phyloP scores from a whole-genome alignment of 2,113 vertebrate species.

The Orientallactaga bullata region DNA sequence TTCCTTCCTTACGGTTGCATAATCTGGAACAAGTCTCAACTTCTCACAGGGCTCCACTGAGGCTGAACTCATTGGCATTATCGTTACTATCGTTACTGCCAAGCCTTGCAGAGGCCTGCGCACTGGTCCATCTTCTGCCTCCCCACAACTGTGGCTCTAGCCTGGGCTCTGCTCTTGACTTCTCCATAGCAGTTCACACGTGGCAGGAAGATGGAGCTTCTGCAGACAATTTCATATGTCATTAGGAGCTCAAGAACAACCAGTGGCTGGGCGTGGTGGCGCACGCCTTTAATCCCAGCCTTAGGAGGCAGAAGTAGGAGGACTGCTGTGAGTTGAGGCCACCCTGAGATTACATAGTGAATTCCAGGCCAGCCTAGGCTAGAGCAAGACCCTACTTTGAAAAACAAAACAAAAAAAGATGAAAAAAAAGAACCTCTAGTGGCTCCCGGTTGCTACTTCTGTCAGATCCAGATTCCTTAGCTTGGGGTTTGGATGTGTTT shows the following conservation, averaged over 20 bases:
- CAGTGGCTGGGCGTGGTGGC: no score
- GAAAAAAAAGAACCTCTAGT: not conserved
- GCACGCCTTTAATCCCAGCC: no score
- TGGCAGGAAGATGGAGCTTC: not conserved
- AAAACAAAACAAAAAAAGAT: no score
- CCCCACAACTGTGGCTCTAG: not conserved
- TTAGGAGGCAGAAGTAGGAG: no score
- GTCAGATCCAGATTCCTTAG: conserved; percentile 29
- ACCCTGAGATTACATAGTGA: no score
- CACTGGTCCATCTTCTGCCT: not conserved
- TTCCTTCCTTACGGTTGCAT: not conserved
- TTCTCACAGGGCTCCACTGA: not conserved
- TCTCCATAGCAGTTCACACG: not conserved
- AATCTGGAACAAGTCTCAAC: not conserved
- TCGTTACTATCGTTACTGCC: not conserved
- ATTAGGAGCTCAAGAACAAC: not conserved
- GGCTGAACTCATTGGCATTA: not conserved
- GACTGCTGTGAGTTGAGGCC: no score
- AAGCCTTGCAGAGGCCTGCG: not conserved
- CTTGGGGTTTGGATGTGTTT: not conserved
- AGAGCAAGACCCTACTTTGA: no score
- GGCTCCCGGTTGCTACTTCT: not conserved
- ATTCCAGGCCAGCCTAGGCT: no score
- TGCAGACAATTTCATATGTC: not conserved
- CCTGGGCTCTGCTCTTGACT: not conserved